Evolutionary conservation across 2,797 vertebrate species (phyloP).

Genomic region (Scyliorhinus canicula): DNA sequence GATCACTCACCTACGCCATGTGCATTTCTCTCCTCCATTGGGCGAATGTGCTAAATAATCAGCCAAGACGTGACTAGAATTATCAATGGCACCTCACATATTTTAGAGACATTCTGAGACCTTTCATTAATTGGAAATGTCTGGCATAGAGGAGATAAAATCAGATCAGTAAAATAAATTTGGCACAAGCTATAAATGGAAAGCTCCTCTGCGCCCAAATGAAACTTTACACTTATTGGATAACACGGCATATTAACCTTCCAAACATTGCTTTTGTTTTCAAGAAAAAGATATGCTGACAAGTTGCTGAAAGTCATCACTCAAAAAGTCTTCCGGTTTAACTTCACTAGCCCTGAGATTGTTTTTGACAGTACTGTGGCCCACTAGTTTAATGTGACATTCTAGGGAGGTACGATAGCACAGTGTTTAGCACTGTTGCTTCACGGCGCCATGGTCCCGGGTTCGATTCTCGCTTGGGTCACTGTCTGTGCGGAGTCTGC

Average conservation of each 20-base stretch:
- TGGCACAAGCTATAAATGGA: neutral
- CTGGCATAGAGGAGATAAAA: neutral
- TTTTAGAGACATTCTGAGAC: neutral
- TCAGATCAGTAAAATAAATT: neutral
- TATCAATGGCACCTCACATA: neutral
- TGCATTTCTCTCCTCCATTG: neutral
- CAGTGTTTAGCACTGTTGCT: too few species aligned
- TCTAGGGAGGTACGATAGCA: too few species aligned
- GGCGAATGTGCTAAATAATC: neutral
- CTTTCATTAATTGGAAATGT: constrained; percentile 11
- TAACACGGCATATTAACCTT: neutral
- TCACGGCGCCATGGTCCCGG: too few species aligned
- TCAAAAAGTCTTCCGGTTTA: neutral
- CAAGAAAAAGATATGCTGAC: neutral
- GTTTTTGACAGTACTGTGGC: neutral
- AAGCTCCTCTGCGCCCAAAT: neutral
- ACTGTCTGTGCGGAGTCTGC: too few species aligned
- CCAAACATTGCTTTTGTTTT: neutral
- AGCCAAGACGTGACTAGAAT: neutral
- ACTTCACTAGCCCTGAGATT: neutral
- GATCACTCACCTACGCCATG: neutral
- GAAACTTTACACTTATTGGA: neutral
- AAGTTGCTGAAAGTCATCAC: neutral
- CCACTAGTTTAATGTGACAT: neutral
- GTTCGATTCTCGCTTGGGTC: too few species aligned